Percentiles rank a stretch among this genome's conserved stretches.
These are phyloP conservation scores for Pachycephus smyrnensis DNA, from an alignment of 2,888 invertebrate species.

Conservation along the genomic window DNA sequence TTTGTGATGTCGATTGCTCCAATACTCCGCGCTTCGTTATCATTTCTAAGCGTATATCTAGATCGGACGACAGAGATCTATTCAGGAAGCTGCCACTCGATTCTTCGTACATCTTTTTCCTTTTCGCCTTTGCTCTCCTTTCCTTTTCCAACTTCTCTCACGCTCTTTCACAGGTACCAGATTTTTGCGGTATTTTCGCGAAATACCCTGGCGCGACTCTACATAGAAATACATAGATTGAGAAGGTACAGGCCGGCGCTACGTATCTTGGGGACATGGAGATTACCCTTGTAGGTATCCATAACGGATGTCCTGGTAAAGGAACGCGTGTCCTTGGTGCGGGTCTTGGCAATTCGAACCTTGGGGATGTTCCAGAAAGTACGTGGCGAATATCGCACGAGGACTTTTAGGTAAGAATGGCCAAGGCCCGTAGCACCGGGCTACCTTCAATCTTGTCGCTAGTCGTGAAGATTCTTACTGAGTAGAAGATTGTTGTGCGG, in stretches of 20 bases:
- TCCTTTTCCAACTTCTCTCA: not conserved
- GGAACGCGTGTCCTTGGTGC: not conserved
- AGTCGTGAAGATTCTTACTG: constrained; percentile 87
- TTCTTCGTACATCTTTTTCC: not conserved
- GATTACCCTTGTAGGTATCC: not conserved
- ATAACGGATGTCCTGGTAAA: not conserved
- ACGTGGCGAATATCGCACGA: not conserved
- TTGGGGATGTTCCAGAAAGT: not conserved
- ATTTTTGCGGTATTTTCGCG: not conserved
- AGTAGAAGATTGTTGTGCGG: constrained; percentile 89
- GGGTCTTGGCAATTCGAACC: not conserved
- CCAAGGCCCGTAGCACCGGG: constrained; percentile 33
- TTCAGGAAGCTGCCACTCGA: not conserved
- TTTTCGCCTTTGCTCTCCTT: not conserved
- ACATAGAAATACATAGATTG: not conserved
- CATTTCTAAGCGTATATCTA: not conserved
- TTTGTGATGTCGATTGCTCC: not conserved
- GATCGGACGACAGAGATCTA: not conserved
- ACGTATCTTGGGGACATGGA: not conserved
- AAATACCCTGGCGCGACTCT: not conserved
- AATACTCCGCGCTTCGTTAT: not conserved
- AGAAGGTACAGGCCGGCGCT: not conserved
- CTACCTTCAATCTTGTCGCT: constrained; percentile 56
- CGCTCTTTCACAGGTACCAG: not conserved
- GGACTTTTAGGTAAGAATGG: not conserved